These are phyloP conservation scores for Macrosoma leucophasiata DNA, from an alignment of 2,888 invertebrate species.

Conservation along the genomic window DNA sequence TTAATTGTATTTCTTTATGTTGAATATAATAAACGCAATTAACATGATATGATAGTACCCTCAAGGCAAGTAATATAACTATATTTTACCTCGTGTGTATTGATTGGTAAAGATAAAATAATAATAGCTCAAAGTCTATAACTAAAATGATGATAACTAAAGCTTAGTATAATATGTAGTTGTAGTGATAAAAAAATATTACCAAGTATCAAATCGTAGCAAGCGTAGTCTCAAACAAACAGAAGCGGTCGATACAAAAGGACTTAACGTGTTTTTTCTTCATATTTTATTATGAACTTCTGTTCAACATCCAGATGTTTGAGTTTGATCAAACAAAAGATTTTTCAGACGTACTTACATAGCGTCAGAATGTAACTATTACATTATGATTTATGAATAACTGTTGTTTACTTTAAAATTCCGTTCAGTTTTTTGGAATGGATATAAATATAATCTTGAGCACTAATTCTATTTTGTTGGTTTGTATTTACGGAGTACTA, in stretches of 20 bases:
- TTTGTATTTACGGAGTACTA: constrained; percentile 1
- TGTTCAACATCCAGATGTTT: constrained; percentile 73
- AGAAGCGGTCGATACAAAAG: constrained; percentile 70
- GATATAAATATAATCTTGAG: constrained; percentile 28
- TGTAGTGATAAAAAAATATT: no score
- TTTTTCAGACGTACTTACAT: constrained; percentile 63
- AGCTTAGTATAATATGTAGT: no score
- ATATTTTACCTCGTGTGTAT: constrained; percentile 33
- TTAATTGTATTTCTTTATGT: constrained; percentile 35
- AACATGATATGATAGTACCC: constrained; percentile 35
- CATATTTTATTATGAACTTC: constrained; percentile 75
- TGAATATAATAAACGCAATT: constrained; percentile 46
- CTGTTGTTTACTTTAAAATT: constrained; percentile 58
- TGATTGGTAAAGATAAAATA: constrained; percentile 45
- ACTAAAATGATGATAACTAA: no score
- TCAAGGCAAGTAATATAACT: constrained; percentile 28
- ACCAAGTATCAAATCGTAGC: constrained; percentile 55
- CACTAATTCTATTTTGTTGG: constrained; percentile 29
- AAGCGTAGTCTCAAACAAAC: constrained; percentile 39
- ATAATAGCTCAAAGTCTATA: constrained; percentile 46
- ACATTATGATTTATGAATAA: constrained; percentile 59
- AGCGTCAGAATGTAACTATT: constrained; percentile 62
- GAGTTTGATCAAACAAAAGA: constrained; percentile 72
- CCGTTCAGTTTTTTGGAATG: constrained; percentile 43
- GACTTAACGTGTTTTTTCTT: constrained; percentile 74